A percentile compares a stretch with the other conserved stretches of the same genome.
Evolutionary conservation across 2,888 invertebrate species (phyloP).

Genomic region (Patella caerulea): DNA sequence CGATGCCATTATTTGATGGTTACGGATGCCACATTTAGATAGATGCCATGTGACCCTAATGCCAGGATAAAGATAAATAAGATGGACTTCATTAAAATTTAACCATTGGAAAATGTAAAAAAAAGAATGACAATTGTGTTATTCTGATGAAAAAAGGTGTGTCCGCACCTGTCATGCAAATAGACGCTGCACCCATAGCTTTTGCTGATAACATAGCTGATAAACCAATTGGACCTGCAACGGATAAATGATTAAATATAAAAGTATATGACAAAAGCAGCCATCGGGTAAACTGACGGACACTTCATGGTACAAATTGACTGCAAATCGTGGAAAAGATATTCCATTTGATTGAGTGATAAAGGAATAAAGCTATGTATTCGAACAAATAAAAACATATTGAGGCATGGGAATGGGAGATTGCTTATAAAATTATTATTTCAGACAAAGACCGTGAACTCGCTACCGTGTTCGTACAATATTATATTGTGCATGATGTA

Average conservation of each 20-base stretch:
- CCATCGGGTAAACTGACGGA: no score
- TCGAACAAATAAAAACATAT: background rate
- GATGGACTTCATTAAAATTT: background rate
- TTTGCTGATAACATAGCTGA: conserved; percentile 65
- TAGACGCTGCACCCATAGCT: conserved; percentile 67
- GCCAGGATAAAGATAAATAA: no score
- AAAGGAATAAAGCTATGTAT: background rate
- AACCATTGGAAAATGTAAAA: no score
- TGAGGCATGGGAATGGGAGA: background rate
- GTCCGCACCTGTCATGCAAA: conserved; percentile 67
- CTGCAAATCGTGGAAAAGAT: no score
- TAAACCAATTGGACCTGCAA: conserved; percentile 68
- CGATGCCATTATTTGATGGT: no score
- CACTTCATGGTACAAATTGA: no score
- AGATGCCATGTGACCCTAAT: no score
- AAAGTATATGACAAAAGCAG: no score
- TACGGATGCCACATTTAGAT: no score
- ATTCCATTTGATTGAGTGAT: background rate
- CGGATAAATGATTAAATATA: background rate
- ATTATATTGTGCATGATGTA: background rate
- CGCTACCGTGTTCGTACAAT: background rate
- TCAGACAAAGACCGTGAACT: background rate
- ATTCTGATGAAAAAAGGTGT: background rate
- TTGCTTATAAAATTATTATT: background rate
- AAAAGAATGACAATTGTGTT: background rate